Evolutionary conservation across 1,140 invertebrate genomes (phyloP), one percentile per base, ranked within the genome.

Genomic region (Cylas formicarius): DNA sequence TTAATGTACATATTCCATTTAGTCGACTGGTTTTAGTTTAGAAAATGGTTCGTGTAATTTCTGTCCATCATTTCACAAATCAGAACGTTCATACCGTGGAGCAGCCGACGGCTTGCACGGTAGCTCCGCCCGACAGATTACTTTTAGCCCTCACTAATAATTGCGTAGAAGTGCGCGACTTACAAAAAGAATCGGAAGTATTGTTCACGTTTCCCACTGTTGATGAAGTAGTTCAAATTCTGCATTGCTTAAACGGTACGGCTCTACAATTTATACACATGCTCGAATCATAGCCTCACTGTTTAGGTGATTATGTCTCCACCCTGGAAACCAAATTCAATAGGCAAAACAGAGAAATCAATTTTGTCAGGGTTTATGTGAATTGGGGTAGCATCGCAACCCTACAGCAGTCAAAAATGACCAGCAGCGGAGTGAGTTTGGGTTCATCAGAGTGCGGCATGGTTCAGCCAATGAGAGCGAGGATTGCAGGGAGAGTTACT

Each of bases 11-110:
- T n/a, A n/a, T n/a, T n/a, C n/a, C n/a, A n/a, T n/a, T n/a, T n/a
- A n/a, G n/a, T n/a, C n/a, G n/a, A n/a, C n/a, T n/a, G n/a, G n/a
- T n/a, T n/a, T n/a, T n/a, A n/a, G n/a, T n/a, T n/a, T n/a, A n/a
- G n/a, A n/a, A 46, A 42, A 83, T 83, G 80, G 80, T 82, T 13
- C 72, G 78, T 6, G 77, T 83, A 1, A 75, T 83, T 35, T 77
- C 78, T 14, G 77, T 80, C 36, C 79, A 82, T 54, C 80, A 82
- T 63, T 83, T 84, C 59, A 58, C 69, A 9, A 72, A 73, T 11
- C 80, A 83, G 60, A 73, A 77, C 53, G 73, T 82, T 7, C 72
- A 74, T 39, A 72, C 74, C 14, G 74, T 80, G 31, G 78, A 82
- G 45, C 78, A 81, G 46, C 73, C 78, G 1, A 74, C 77, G 0